Conservation (phyloP, 1,140 invertebrate species). For the Euwallacea similis region DNA sequence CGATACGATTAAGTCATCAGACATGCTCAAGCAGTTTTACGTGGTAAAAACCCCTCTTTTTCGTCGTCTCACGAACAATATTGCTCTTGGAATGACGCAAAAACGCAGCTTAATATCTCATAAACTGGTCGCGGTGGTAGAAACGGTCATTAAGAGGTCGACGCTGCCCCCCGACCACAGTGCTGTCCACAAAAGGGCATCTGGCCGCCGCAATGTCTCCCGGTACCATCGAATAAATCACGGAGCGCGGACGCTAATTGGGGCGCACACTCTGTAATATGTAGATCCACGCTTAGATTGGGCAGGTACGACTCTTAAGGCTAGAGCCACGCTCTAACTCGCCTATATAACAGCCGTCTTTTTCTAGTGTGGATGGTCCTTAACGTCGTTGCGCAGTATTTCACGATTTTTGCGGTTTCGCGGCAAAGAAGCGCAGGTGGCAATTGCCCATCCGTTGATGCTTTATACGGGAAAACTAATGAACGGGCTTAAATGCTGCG, state of each 20-base stretch:
- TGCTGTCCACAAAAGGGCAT: slow-evolving; percentile 29
- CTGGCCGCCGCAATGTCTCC: slow-evolving; percentile 27
- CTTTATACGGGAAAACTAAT: slow-evolving; percentile 30
- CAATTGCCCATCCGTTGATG: slow-evolving; percentile 1
- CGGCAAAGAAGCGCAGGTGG: slow-evolving; percentile 19
- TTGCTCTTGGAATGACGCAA: background rate
- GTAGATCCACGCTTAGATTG: slow-evolving; percentile 34
- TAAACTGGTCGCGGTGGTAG: slow-evolving; percentile 20
- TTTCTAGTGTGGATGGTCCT: background rate
- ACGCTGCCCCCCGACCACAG: slow-evolving; percentile 4
- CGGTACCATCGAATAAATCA: slow-evolving; percentile 32
- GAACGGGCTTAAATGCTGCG: slow-evolving; percentile 10
- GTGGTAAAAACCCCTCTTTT: too few species aligned
- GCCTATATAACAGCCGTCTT: background rate
- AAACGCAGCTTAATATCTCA: slow-evolving; percentile 4
- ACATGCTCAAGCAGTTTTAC: slow-evolving; percentile 12
- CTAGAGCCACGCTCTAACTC: background rate
- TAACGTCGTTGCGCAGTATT: background rate
- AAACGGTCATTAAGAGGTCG: slow-evolving; percentile 18
- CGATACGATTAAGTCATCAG: slow-evolving; percentile 9
- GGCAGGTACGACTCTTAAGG: background rate
- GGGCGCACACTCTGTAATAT: slow-evolving; percentile 32
- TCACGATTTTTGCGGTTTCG: slow-evolving; percentile 17
- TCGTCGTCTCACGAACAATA: too few species aligned
- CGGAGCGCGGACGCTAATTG: slow-evolving; percentile 27